phyloP scores from a whole-genome alignment of 1,140 invertebrate genomes.

The Hyposmocoma kahamanoa region DNA sequence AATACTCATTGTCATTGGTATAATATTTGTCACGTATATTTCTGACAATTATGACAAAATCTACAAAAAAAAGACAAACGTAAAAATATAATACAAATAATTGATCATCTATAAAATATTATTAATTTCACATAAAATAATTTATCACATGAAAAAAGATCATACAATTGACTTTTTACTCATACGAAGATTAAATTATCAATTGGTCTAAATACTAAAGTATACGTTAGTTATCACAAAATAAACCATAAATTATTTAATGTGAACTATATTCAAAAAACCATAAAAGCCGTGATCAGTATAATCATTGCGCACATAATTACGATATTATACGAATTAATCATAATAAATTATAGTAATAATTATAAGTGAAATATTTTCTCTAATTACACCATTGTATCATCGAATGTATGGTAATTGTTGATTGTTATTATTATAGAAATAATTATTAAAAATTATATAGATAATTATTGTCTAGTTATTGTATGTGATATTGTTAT shows the following conservation, averaged over 20 bases:
- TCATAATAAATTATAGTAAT: no score
- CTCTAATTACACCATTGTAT: constrained; percentile 44
- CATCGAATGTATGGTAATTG: constrained; percentile 59
- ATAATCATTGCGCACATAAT: constrained; percentile 53
- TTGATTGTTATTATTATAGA: constrained; percentile 56
- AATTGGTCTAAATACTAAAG: background rate
- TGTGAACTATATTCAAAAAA: constrained; percentile 4
- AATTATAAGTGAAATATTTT: constrained; percentile 49
- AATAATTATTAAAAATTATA: constrained; percentile 14
- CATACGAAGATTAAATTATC: no score
- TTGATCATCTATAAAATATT: no score
- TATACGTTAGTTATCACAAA: background rate
- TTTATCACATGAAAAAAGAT: no score
- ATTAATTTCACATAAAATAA: no score
- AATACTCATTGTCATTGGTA: no score
- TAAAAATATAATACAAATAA: no score
- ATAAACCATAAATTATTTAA: background rate
- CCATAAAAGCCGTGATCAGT: background rate
- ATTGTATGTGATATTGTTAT: constrained; percentile 71
- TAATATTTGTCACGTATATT: no score
- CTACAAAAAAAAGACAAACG: no score
- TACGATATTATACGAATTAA: constrained; percentile 56
- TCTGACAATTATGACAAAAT: no score
- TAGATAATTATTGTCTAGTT: constrained; percentile 59
- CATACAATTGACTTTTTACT: no score